Evolutionary conservation across 1,140 invertebrate genomes (phyloP).

Genomic region (Chrysomallon squamiferum): DNA sequence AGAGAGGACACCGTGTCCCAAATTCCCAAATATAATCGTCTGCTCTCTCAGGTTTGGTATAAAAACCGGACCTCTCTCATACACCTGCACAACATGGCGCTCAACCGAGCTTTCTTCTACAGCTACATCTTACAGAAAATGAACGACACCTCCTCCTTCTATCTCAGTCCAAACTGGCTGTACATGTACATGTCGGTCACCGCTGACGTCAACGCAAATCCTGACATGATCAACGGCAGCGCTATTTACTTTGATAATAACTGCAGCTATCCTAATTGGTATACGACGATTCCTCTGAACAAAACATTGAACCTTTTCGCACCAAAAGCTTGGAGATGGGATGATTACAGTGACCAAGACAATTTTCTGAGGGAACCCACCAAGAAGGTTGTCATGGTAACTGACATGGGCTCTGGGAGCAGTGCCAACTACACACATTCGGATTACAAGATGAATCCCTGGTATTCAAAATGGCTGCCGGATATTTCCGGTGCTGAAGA

Average conservation of each 20-base stretch:
- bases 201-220: constrained; percentile 92
- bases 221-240: constrained; percentile 84
- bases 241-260: constrained; percentile 94
- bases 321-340: constrained; percentile 77
- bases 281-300: constrained; percentile 91
- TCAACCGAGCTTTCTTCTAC: constrained; percentile 94
- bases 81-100: constrained; percentile 94
- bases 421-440: constrained; percentile 89
- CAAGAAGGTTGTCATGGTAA: constrained; percentile 40
- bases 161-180: constrained; percentile 96
- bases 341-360: constrained; percentile 56
- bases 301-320: constrained; percentile 95
- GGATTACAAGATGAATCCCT: constrained; percentile 85
- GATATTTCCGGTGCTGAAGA: constrained; percentile 27
- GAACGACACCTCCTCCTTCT: constrained; percentile 61
- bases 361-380: constrained; percentile 60
- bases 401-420: constrained; percentile 59
- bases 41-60: constrained; percentile 85
- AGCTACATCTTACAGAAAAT: constrained; percentile 81
- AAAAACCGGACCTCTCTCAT: constrained; percentile 92
- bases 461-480: constrained; percentile 39
- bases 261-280: constrained; percentile 82
- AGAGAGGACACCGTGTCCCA: constrained; percentile 86
- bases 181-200: constrained; percentile 95
- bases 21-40: constrained; percentile 91